Evolutionary conservation across 2,113 vertebrate genomes (phyloP), one percentile per base, ranked within the genome.

Genomic region (Oceanites oceanicus): DNA sequence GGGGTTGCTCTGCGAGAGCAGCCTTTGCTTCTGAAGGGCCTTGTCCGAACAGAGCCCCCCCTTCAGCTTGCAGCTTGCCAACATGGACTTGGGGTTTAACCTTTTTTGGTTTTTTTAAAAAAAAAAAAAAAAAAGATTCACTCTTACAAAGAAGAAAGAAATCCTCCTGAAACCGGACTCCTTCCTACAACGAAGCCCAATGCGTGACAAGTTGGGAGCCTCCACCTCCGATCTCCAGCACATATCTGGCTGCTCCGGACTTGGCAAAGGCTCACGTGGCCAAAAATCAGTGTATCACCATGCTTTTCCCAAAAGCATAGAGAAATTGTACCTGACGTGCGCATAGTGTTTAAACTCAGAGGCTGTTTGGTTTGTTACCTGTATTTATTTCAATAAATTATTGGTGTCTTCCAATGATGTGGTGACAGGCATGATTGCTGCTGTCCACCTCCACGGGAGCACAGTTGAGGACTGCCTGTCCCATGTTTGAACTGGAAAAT

Each of bases 311-410:
- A 8, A 29, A n/a, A 66, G 78, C 18, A 2, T 18, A 66, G 83
- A 75, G 83, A 62, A 84, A 32, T 25, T 14, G 58, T 44, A 66
- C 58, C 45, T 15, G 9, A 7, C 10, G 17, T 55, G n/a, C 32
- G 7, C 11, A 42, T 50, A 50, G 53, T 8, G 47, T 42, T 50
- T 9, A 18, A 55, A 30, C n/a, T 84, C 86, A 87, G 73, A 67
- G 85, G 73, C 55, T 20, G 25, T 79, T 66, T 21, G 71, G 90
- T 71, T 86, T 55, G 18, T 67, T 44, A 34, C 26, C 62, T 55
- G 26, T 98, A 98, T 98, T 98, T 98, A 98, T 98, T 97, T 90
- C 94, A 67, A 82, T 98, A 97, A 97, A 81, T 98, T 98, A 97
- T 97, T 95, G 92, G 92, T 95, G 94, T 91, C 92, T 97, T 90